Conservation (phyloP, 2,113 vertebrate genomes). For the Eolophus roseicapilla region DNA sequence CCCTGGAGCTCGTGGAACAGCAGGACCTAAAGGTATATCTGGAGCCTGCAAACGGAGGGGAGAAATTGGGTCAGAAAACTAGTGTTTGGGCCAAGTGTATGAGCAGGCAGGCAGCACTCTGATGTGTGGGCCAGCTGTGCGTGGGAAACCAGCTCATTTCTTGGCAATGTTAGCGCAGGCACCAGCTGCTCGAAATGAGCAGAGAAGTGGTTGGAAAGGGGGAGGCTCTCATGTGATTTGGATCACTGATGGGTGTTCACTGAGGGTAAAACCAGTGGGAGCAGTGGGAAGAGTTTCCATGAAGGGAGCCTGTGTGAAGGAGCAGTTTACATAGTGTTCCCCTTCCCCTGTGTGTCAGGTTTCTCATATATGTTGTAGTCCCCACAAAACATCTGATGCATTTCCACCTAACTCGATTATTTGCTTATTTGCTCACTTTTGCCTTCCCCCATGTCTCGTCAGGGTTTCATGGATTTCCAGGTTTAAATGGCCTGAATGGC, state of each 20-base stretch:
- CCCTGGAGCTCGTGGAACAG: slow-evolving; percentile 70
- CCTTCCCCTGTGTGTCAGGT: neutral
- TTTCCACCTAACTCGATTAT: neutral
- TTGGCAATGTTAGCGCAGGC: neutral
- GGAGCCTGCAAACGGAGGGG: neutral
- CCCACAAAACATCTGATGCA: neutral
- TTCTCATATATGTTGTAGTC: neutral
- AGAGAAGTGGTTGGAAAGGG: neutral
- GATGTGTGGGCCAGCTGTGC: neutral
- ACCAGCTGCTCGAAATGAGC: slow-evolving; percentile 9
- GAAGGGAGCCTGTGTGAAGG: neutral
- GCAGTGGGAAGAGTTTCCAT: neutral
- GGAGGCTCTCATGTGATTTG: neutral
- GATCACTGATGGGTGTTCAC: neutral
- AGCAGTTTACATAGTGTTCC: neutral
- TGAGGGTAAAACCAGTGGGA: neutral
- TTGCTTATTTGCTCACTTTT: neutral
- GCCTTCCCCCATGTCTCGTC: neutral
- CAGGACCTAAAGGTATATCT: slow-evolving; percentile 83
- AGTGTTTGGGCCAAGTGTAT: neutral
- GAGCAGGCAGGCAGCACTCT: neutral
- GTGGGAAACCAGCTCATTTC: neutral
- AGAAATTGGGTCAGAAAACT: neutral
- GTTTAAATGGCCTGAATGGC: slow-evolving; percentile 90
- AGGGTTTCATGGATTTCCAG: slow-evolving; percentile 86